These are phyloP conservation scores for Rhodophaea formosa DNA, from an alignment of 2,888 invertebrate genomes.

Conservation along the genomic window DNA sequence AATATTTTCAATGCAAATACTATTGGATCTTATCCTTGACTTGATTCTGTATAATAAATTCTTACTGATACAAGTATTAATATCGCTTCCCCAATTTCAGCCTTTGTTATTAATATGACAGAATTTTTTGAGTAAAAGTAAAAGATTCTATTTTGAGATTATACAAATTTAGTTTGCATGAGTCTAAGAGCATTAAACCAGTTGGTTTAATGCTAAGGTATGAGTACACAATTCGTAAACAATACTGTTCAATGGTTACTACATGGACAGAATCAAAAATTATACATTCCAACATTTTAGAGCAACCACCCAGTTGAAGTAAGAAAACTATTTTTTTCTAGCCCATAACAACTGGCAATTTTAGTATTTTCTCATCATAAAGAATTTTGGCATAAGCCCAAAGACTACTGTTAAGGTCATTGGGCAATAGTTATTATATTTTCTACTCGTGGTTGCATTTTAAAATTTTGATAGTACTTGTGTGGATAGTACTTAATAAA, in stretches of 20 bases:
- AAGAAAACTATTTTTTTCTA: neutral
- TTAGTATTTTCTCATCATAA: neutral
- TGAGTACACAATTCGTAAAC: conserved; percentile 13
- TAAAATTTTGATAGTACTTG: neutral
- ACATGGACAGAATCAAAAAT: neutral
- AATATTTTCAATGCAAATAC: neutral
- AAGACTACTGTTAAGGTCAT: neutral
- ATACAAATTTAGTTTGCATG: conserved; percentile 13
- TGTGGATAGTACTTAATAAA: too few relatives aligned
- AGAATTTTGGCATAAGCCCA: neutral
- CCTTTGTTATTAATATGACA: neutral
- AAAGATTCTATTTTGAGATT: conserved; percentile 14
- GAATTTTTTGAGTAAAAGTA: conserved; percentile 6
- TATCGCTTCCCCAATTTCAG: too few relatives aligned
- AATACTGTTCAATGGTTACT: conserved; percentile 7
- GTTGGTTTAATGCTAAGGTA: too few relatives aligned
- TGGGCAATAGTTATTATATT: neutral
- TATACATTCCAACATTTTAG: neutral
- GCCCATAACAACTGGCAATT: neutral
- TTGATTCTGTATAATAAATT: too few relatives aligned
- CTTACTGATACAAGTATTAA: too few relatives aligned
- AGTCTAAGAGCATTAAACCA: too few relatives aligned
- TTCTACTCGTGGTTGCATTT: neutral
- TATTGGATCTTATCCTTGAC: too few relatives aligned
- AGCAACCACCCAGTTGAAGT: neutral